Evolutionary conservation across 2,113 vertebrate species (phyloP).

Genomic region (Heliornis fulica): DNA sequence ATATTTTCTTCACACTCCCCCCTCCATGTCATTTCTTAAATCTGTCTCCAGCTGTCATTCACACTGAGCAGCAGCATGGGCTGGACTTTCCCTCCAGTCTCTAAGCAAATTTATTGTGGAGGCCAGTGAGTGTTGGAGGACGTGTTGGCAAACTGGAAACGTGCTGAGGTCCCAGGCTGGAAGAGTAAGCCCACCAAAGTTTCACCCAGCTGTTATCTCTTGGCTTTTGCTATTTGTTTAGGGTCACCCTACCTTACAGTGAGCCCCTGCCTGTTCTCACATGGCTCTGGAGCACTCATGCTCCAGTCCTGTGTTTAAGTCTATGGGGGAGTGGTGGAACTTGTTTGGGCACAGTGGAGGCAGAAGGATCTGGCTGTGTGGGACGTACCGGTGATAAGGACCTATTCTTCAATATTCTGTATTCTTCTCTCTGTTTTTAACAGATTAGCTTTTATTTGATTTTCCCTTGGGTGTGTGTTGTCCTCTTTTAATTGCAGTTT

Average conservation of each 20-base stretch:
- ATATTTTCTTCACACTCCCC: too few species aligned
- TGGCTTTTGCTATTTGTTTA: background rate
- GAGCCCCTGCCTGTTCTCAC: background rate
- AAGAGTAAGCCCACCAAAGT: background rate
- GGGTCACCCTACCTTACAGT: background rate
- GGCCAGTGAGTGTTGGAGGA: background rate
- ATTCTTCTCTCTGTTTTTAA: constrained; percentile 5
- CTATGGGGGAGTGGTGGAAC: background rate
- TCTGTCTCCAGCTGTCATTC: background rate
- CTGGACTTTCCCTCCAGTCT: background rate
- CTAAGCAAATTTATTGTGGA: background rate
- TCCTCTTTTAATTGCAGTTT: constrained; percentile 30
- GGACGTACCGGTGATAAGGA: background rate
- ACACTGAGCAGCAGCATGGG: background rate
- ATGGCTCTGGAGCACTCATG: background rate
- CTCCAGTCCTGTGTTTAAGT: background rate
- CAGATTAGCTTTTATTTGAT: constrained; percentile 46
- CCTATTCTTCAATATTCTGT: background rate
- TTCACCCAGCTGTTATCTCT: background rate
- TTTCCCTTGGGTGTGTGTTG: constrained; percentile 41
- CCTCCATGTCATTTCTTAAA: background rate
- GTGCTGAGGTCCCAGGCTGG: background rate
- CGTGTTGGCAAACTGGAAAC: background rate
- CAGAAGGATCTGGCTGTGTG: background rate
- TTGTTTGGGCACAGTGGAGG: background rate